A percentile compares a stretch with the other conserved stretches of the same genome.
phyloP scores from a whole-genome alignment of 2,113 vertebrate genomes.

The Carassius carassius region DNA sequence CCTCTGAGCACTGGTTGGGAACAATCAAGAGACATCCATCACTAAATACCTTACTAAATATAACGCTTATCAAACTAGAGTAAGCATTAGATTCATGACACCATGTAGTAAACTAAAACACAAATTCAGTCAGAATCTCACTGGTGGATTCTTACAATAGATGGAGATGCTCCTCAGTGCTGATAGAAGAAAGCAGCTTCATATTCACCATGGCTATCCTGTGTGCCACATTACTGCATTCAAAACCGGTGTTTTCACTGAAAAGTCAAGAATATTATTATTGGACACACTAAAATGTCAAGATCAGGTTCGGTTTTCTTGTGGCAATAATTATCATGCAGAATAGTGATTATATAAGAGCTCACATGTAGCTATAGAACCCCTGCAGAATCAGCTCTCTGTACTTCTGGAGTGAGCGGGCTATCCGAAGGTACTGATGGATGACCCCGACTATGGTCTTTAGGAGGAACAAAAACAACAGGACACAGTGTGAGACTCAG shows the following conservation, averaged over 20 bases:
- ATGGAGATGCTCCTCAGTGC: constrained; percentile 63
- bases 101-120: not conserved
- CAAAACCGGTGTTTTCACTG: constrained; percentile 75
- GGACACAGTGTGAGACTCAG: not conserved
- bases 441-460: constrained; percentile 81
- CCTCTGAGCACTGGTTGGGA: constrained; percentile 50
- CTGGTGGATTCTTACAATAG: constrained; percentile 72
- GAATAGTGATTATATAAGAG: not conserved
- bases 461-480: constrained; percentile 42
- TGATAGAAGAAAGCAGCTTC: constrained; percentile 75
- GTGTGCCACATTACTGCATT: constrained; percentile 74
- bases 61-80: not conserved
- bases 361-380: constrained; percentile 85
- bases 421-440: constrained; percentile 83
- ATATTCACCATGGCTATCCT: constrained; percentile 72
- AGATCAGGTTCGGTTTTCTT: not conserved
- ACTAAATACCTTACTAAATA: not conserved
- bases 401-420: constrained; percentile 69
- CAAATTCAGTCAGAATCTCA: not conserved
- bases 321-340: not conserved
- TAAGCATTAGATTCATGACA: not conserved
- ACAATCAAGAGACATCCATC: not conserved
- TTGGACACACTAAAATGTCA: not conserved
- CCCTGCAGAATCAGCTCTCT: constrained; percentile 82
- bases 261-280: constrained; percentile 31